phyloP scores from a whole-genome alignment of 2,113 vertebrate genomes.

The Apteryx mantelli region DNA sequence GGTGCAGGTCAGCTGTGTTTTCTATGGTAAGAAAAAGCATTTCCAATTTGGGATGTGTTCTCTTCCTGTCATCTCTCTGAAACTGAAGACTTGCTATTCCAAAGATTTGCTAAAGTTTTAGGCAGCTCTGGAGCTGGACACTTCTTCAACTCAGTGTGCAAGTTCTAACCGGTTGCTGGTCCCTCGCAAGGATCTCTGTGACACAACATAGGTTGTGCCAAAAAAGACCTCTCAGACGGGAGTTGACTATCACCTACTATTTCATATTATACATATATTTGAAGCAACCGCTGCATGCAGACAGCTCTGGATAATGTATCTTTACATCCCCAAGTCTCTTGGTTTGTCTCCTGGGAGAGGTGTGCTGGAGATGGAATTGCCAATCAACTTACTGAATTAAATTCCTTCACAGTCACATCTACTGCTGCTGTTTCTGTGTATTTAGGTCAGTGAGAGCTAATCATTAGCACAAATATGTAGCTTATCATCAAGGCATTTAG shows the following conservation, averaged over 20 bases:
- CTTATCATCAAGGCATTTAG: accelerated
- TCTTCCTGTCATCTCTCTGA: neutral
- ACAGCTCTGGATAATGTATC: neutral
- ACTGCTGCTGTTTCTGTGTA: neutral
- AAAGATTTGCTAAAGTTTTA: neutral
- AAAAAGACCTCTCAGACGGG: neutral
- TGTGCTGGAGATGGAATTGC: neutral
- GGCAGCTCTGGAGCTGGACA: neutral
- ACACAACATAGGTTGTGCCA: too few species aligned
- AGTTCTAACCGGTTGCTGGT: neutral
- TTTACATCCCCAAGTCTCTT: neutral
- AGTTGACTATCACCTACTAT: neutral
- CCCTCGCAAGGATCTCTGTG: neutral
- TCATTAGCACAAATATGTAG: neutral
- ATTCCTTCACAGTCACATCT: neutral
- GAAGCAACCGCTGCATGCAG: neutral
- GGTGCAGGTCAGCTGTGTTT: neutral
- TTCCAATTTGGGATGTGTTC: neutral
- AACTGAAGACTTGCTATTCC: neutral
- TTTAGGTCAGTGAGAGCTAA: neutral
- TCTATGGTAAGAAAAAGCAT: neutral
- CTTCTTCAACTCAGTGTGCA: neutral
- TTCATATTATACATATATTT: accelerated
- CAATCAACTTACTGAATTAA: accelerated
- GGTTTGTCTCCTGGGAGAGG: neutral